Percentiles rank a stretch among this genome's conserved stretches.
Conservation (phyloP, 2,888 invertebrate species). For the Anticlea derivata region DNA sequence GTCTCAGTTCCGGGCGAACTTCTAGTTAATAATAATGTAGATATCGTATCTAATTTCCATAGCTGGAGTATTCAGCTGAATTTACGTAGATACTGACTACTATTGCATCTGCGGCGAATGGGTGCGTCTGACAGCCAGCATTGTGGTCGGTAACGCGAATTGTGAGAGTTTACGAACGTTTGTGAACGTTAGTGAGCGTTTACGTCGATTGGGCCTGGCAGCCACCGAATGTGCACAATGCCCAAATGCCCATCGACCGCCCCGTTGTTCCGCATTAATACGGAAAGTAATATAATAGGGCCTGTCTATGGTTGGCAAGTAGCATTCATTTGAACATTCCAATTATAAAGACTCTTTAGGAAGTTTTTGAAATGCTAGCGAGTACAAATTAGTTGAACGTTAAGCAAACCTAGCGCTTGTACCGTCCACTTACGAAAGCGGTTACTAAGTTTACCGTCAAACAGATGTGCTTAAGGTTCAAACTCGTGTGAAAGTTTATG, state of each 20-base stretch:
- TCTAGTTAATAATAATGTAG: too few species aligned
- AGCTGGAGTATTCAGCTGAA: conserved; percentile 1
- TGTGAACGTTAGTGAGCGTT: conserved; percentile 3
- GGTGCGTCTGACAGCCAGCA: conserved; percentile 13
- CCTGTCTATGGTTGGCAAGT: background rate
- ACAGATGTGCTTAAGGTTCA: too few species aligned
- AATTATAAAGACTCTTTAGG: too few species aligned
- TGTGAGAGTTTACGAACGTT: conserved; percentile 3
- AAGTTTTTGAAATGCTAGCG: too few species aligned
- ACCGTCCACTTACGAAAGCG: too few species aligned
- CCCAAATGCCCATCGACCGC: background rate
- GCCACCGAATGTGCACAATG: conserved; percentile 12
- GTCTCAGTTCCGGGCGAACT: too few species aligned
- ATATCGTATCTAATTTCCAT: background rate
- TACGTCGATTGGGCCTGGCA: conserved; percentile 7
- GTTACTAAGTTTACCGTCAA: too few species aligned
- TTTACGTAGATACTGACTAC: conserved; percentile 1
- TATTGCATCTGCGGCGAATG: conserved; percentile 11
- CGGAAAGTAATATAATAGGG: background rate
- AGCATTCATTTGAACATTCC: too few species aligned
- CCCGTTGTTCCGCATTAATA: background rate
- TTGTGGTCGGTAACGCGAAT: conserved; percentile 18
- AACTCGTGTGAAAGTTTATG: too few species aligned
- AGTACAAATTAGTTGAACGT: too few species aligned
- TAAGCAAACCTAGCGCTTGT: too few species aligned